Evolutionary conservation across 2,888 invertebrate genomes (phyloP).

Genomic region (Gari tellinella): DNA sequence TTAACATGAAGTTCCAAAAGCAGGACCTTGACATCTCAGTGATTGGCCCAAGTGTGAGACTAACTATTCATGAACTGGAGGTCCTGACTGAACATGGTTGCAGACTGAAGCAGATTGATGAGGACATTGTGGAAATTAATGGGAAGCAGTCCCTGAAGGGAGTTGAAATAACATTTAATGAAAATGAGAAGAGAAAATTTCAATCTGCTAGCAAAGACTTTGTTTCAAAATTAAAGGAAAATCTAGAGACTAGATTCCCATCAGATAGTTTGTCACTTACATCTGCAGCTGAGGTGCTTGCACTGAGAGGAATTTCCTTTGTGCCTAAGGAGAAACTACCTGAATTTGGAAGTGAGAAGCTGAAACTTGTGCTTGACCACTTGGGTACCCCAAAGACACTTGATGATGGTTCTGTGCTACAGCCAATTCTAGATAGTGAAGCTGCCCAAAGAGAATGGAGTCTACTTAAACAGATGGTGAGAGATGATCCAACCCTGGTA

Average conservation of each 20-base stretch:
- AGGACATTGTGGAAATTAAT: neutral
- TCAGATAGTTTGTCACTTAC: slow-evolving; percentile 18
- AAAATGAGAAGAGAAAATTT: slow-evolving; percentile 6
- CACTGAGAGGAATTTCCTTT: slow-evolving; percentile 9
- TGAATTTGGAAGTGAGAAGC: slow-evolving; percentile 11
- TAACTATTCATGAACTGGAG: slow-evolving; percentile 5
- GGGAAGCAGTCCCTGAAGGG: slow-evolving; percentile 7
- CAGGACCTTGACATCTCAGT: neutral
- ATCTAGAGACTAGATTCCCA: slow-evolving; percentile 17
- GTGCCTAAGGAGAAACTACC: slow-evolving; percentile 2
- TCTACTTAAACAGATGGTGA: too few relatives aligned
- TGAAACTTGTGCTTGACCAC: slow-evolving; percentile 7
- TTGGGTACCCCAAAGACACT: too few relatives aligned
- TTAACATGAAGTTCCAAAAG: neutral
- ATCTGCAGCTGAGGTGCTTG: slow-evolving; percentile 16
- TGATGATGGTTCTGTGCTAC: slow-evolving; percentile 4
- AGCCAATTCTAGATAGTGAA: slow-evolving; percentile 2
- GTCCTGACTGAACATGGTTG: slow-evolving; percentile 3
- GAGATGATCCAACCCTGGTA: slow-evolving; percentile 4
- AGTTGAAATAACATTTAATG: slow-evolving; percentile 9
- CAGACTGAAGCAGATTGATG: slow-evolving; percentile 7
- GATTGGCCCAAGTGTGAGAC: slow-evolving; percentile 2
- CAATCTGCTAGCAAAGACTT: slow-evolving; percentile 6
- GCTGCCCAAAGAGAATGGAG: slow-evolving; percentile 3
- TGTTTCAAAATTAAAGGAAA: slow-evolving; percentile 18